These are phyloP conservation scores for Oceanodroma leucorhoa DNA, from an alignment of 2,797 vertebrate species.

Conservation along the genomic window DNA sequence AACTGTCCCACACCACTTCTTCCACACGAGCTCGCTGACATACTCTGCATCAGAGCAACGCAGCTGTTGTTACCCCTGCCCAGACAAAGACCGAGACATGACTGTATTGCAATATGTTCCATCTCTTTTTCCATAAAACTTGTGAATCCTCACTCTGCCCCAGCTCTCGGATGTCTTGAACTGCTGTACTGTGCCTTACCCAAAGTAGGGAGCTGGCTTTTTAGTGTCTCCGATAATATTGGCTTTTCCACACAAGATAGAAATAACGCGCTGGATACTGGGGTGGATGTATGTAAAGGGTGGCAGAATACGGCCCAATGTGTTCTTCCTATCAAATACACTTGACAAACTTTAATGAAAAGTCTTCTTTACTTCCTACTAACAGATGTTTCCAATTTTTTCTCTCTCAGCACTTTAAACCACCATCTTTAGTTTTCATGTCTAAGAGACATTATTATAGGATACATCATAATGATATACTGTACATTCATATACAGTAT, in stretches of 20 bases:
- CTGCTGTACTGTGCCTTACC: neutral
- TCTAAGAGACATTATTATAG: slow-evolving; percentile 80
- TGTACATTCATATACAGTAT: slow-evolving; percentile 76
- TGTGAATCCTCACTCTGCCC: neutral
- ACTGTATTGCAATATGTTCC: neutral
- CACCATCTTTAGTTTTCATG: slow-evolving; percentile 79
- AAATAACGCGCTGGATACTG: neutral
- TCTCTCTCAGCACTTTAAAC: slow-evolving; percentile 77
- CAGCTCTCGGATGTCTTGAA: neutral
- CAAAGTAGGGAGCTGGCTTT: neutral
- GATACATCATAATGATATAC: slow-evolving; percentile 79
- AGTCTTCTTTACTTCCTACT: slow-evolving; percentile 73
- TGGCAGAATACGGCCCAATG: slow-evolving; percentile 37
- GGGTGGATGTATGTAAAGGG: neutral
- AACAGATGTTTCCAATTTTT: slow-evolving; percentile 81
- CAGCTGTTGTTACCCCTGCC: neutral
- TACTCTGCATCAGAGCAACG: neutral
- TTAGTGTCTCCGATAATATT: neutral
- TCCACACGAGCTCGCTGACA: neutral
- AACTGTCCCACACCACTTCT: neutral
- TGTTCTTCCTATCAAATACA: slow-evolving; percentile 66
- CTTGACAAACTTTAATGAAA: slow-evolving; percentile 77
- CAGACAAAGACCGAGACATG: neutral
- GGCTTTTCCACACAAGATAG: neutral
- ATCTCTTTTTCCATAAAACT: neutral